Evolutionary conservation across 2,888 invertebrate species (phyloP).

Genomic region (Caenorhabditis macrosperma): DNA sequence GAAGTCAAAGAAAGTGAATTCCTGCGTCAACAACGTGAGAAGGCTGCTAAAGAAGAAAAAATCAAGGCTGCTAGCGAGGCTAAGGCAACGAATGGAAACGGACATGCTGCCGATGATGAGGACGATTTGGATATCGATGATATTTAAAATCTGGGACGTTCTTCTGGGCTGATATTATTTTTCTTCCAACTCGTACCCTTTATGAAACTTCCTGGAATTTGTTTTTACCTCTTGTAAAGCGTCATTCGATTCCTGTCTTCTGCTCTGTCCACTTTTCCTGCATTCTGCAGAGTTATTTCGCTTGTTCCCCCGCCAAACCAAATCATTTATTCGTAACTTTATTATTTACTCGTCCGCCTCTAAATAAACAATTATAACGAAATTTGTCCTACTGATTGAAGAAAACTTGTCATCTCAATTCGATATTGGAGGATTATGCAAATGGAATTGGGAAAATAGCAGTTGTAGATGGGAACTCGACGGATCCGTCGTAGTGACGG

Average conservation of each 20-base stretch:
- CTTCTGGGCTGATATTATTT: constrained; percentile 1
- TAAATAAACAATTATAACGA: not conserved
- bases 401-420: not conserved
- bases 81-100: constrained; percentile 31
- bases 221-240: constrained; percentile 11
- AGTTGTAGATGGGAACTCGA: constrained; percentile 53
- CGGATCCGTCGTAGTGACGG: constrained; percentile 34
- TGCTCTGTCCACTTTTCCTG: constrained; percentile 8
- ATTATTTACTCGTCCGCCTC: constrained; percentile 3
- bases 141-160: constrained; percentile 64
- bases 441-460: not conserved
- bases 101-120: constrained; percentile 51
- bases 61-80: constrained; percentile 37
- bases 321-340: constrained; percentile 12
- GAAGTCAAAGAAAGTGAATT: constrained; percentile 55
- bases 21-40: constrained; percentile 63
- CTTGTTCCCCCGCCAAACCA: constrained; percentile 24
- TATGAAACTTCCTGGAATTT: constrained; percentile 6
- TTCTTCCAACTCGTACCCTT: not conserved
- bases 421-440: not conserved
- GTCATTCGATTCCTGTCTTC: constrained; percentile 12
- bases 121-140: constrained; percentile 77
- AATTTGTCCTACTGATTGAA: not conserved
- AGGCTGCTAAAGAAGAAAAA: constrained; percentile 47
- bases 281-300: not conserved